Evolutionary conservation across 2,113 vertebrate genomes (phyloP), one percentile per base, ranked within the genome.

Genomic region (Poicephalus gulielmi): DNA sequence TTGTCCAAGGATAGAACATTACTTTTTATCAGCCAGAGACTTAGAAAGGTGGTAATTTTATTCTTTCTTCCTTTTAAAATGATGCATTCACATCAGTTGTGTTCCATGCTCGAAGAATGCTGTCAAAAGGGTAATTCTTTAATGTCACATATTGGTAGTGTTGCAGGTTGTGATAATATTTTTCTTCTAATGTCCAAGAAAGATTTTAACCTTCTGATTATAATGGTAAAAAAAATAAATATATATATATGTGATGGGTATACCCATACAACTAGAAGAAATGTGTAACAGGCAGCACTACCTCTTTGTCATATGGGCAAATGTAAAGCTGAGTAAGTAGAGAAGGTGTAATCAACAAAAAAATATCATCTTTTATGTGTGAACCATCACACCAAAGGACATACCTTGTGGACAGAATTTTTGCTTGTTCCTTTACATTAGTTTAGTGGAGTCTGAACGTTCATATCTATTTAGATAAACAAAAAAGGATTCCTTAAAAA

Each of bases 61-160:
- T 91, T 95, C 46, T 55, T 88, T 86, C 23, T 93, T 79, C 47
- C 31, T 95, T 92, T 87, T 74, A 23, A 83, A 92, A 88, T 49
- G 19, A 66, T 90, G 6, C 35, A 46, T 81, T 93, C 57, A 70
- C 64, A 76, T 90, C 6, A 70, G 3, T 69, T 76, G 41, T 86
- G 50, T 86, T 88, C 28, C 17, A 0, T 57, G 67, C 75, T 90
- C 43, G 41, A 88, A 84, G 49, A 37, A 92, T 66, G 67, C 23
- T 83, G 41, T 77, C 81, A 66, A 28, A 94, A 92, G 46, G 47
- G 35, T 87, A 28, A 68, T 87, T 86, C 66, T 83, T 70, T 50
- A 78, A 27, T 60, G 22, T 74, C 33, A 60, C 18, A 5, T 67
- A 50, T 24, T 59, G 46, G 25, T 64, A 59, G 17, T 31, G 20